Evolutionary conservation across 2,113 vertebrate genomes (phyloP), one percentile per base, ranked within the genome.

Genomic region (Caloenas nicobarica): DNA sequence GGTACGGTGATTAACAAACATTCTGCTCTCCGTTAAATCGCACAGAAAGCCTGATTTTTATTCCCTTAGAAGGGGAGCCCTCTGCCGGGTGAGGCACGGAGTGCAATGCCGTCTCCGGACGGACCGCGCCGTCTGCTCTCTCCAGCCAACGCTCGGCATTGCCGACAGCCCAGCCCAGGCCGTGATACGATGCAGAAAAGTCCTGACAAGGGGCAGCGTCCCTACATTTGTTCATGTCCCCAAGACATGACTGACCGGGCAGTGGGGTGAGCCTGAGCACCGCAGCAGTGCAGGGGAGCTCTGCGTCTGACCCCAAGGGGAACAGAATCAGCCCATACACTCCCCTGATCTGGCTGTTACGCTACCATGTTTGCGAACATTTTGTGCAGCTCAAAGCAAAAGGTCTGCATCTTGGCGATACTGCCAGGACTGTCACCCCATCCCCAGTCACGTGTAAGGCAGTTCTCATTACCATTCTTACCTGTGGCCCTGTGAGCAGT

Each of bases 61-160:
- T 97, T 95, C 68, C 92, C 85, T 98, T 95, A 89, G 60, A 72
- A 60, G 65, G 97, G 94, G 97, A 71, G 97, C 97, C 98, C 98
- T 97, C 98, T 98, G 93, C 97, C 83, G 98, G 97, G 38, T 5
- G 53, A 65, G 26, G 28, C 86, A 38, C 0, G 7, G 76, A 44
- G 10, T 16, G 40, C 96, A 81, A 0, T 6, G 48, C 48, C 23
- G 21, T 8, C 48, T 50, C 48, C 28, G 11, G 15, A 16, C 46
- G 2, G 13, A 9, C 11, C 23, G 72, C 34, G 19, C 26, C n/a
- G n/a, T 34, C 62, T 9, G 40, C 25, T 3, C 0, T 13, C 28
- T 51, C 28, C 44, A 46, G 57, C 61, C 66, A 40, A 7, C 0
- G 1, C 44, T 23, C 2, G 2, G 51, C 0, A 0, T 13, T n/a